These are phyloP conservation scores for Huso huso DNA, from an alignment of 2,797 vertebrate species.

Conservation along the genomic window DNA sequence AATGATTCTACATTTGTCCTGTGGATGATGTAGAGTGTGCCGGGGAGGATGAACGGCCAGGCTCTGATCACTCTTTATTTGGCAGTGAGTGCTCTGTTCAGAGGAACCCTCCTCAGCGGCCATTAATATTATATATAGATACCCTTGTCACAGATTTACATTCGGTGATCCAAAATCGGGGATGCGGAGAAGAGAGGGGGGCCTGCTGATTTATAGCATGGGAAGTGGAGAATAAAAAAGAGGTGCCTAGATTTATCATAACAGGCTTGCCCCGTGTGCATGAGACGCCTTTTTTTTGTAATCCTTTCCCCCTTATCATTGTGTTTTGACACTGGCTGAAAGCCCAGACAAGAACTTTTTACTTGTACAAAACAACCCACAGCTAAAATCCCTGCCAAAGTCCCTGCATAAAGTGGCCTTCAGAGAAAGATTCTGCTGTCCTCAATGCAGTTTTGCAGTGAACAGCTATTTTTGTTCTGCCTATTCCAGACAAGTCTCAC, in stretches of 20 bases:
- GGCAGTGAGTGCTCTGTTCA: conserved; percentile 67
- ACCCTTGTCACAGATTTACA: conserved; percentile 95
- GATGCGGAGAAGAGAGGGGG: conserved; percentile 60
- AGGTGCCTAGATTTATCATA: conserved; percentile 75
- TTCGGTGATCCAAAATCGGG: conserved; percentile 73
- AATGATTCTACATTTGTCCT: conserved; percentile 96
- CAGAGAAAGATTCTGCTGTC: too few relatives aligned
- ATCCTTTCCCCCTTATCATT: too few relatives aligned
- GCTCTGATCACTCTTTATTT: conserved; percentile 82
- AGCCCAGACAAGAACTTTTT: too few relatives aligned
- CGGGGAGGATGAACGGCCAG: conserved; percentile 58
- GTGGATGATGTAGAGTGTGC: conserved; percentile 64
- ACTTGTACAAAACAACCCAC: too few relatives aligned
- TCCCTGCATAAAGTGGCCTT: too few relatives aligned
- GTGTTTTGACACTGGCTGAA: too few relatives aligned
- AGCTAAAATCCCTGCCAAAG: too few relatives aligned
- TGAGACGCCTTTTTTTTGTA: too few relatives aligned
- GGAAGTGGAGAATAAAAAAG: conserved; percentile 51
- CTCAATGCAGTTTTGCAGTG: too few relatives aligned
- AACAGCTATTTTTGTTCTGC: too few relatives aligned
- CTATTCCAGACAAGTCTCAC: too few relatives aligned
- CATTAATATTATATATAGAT: conserved; percentile 99
- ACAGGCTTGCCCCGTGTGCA: conserved; percentile 28
- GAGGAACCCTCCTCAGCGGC: conserved; percentile 69
- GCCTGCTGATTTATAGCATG: conserved; percentile 59